Evolutionary conservation across 2,113 vertebrate species (phyloP).

Genomic region (Hydrochoerus hydrochaeris): DNA sequence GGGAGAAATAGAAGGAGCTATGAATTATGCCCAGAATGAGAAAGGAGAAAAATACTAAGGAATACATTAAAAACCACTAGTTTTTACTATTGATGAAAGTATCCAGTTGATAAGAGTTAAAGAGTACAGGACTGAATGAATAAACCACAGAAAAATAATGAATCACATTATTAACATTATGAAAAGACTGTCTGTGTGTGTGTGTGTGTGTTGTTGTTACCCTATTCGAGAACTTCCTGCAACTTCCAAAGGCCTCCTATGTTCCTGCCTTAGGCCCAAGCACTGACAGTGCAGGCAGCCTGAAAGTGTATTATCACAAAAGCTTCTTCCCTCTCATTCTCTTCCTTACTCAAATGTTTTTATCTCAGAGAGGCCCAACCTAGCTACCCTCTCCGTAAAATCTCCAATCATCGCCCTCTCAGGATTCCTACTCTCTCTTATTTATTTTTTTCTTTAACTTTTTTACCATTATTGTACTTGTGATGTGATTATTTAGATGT

Average conservation of each 20-base stretch:
- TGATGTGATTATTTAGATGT: background rate
- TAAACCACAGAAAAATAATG: rapidly evolving
- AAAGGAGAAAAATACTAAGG: background rate
- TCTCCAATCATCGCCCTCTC: background rate
- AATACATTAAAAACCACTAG: background rate
- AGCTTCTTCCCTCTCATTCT: background rate
- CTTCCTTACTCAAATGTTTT: no score
- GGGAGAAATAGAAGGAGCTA: background rate
- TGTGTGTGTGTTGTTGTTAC: no score
- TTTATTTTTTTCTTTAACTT: no score
- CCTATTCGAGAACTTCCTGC: background rate
- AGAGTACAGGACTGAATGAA: background rate
- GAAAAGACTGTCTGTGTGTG: no score
- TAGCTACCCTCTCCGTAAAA: rapidly evolving
- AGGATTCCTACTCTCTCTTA: background rate
- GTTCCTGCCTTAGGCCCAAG: rapidly evolving
- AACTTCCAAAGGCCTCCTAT: rapidly evolving
- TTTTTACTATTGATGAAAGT: background rate
- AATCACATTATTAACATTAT: background rate
- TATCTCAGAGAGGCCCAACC: background rate
- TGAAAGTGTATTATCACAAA: rapidly evolving
- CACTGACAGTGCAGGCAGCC: rapidly evolving
- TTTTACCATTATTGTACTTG: background rate
- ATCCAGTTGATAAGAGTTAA: background rate
- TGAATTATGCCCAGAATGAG: background rate